Base-by-base conservation (phyloP, 2,797 vertebrate species). In the Chelmon rostratus region DNA sequence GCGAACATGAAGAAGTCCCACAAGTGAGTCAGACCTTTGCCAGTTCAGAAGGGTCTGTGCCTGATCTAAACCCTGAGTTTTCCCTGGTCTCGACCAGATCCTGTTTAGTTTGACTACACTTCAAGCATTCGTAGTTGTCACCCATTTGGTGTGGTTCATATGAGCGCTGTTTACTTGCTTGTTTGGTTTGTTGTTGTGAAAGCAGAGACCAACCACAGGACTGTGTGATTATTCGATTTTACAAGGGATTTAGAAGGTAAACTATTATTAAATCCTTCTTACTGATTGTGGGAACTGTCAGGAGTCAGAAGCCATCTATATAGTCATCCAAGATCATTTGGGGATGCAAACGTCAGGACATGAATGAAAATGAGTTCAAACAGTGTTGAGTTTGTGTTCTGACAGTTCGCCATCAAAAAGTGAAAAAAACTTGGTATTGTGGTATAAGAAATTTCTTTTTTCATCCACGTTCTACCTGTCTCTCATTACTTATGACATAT, bases 1-100 rank as follows among this genome's bases (percentile, higher is more conserved):
- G 89, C 93, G 7, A 97, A 95, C 73, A 95, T 95, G 75, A 99
- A 99, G 84, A 99, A 98, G 91, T 99, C 98, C 52, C 98, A 99
- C 95, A 99, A 99, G 98, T 99, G 89, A 96, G 97, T 95, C 58
- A 25, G 19, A 50, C 58, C 10, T 33, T 18, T 10, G 15, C 12
- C 25, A 64, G 3, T 11, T 53, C n/a, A 58, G 37, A 23, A 19
- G 25, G 11, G 25, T 47, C 44, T 18, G 8, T 13, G 23, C 21
- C 8, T 23, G 2, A 18, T 58, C 21, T 16, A 6, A 65, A 10
- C 40, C 6, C 11, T 16, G 6, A 11, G 21, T 19, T 64, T 33
- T 28, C 8, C n/a, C 35, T 3, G 10, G 0, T 31, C 7, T 15
- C n/a, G 21, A 37, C 5, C 23, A 69, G 19, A 42, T 42, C 19